Conservation (phyloP, 2,797 vertebrate genomes). For the Danio tinwini region DNA sequence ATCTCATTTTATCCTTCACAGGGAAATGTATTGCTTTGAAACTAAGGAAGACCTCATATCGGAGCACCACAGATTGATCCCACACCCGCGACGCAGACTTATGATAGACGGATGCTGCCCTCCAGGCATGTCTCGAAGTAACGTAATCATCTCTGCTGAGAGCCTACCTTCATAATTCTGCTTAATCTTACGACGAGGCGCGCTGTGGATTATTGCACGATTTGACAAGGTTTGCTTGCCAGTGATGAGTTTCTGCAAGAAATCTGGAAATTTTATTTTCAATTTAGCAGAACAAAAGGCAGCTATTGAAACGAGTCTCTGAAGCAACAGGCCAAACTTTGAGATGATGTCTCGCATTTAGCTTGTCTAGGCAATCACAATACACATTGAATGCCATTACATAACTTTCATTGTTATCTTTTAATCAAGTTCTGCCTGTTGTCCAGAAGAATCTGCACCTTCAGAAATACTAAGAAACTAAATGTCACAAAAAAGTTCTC, state of each 20-base stretch:
- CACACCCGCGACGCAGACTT: conserved; percentile 3
- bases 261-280: conserved; percentile 26
- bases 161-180: conserved; percentile 49
- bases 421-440: not conserved
- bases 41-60: not conserved
- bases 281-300: conserved; percentile 18
- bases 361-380: not conserved
- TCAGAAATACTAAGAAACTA: not conserved
- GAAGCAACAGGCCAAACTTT: conserved; percentile 8
- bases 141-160: conserved; percentile 1
- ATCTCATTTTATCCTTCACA: conserved; percentile 14
- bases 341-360: not conserved
- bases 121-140: conserved; percentile 29
- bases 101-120: conserved; percentile 18
- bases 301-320: conserved; percentile 5
- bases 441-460: not conserved
- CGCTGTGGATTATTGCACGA: conserved; percentile 36
- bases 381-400: not conserved
- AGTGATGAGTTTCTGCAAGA: conserved; percentile 40
- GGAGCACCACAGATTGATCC: not conserved
- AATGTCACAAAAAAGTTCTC: not conserved
- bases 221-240: conserved; percentile 44
- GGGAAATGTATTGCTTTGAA: conserved; percentile 1
- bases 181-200: conserved; percentile 33
- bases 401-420: not conserved